Evolutionary conservation across 2,888 invertebrate genomes (phyloP).

Genomic region (Tinea pellionella): DNA sequence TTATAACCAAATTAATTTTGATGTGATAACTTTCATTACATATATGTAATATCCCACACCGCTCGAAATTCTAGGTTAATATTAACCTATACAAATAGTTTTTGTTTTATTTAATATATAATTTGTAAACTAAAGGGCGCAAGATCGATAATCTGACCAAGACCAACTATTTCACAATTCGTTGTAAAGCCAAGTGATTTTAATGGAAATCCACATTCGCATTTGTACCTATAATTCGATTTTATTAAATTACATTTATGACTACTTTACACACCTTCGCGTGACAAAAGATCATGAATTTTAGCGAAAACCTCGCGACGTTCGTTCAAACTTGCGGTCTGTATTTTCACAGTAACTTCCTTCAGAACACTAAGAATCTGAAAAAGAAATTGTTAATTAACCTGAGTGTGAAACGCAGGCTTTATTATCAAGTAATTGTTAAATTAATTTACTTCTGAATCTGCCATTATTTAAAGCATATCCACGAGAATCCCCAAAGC

Average conservation of each 20-base stretch:
- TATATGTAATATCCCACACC: background rate
- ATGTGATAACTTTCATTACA: background rate
- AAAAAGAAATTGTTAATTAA: constrained; percentile 18
- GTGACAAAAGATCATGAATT: constrained; percentile 76
- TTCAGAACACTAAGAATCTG: constrained; percentile 77
- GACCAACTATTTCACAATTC: background rate
- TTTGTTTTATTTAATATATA: background rate
- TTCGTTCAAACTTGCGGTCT: constrained; percentile 78
- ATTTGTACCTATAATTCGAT: too few relatives aligned
- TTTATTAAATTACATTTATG: too few relatives aligned
- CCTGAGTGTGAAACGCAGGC: background rate
- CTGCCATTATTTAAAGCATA: constrained; percentile 64
- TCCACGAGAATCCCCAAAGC: background rate
- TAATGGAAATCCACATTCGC: background rate
- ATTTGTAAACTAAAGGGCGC: background rate
- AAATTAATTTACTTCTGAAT: constrained; percentile 68
- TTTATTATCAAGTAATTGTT: background rate
- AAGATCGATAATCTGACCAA: background rate
- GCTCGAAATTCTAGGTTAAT: too few relatives aligned
- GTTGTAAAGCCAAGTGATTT: constrained; percentile 13
- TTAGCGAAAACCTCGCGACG: constrained; percentile 75
- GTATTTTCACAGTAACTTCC: constrained; percentile 79
- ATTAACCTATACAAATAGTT: too few relatives aligned
- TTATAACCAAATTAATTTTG: constrained; percentile 13
- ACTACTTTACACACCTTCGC: constrained; percentile 71